Base-by-base conservation (phyloP, 2,888 invertebrate genomes). In the Unio delphinus region DNA sequence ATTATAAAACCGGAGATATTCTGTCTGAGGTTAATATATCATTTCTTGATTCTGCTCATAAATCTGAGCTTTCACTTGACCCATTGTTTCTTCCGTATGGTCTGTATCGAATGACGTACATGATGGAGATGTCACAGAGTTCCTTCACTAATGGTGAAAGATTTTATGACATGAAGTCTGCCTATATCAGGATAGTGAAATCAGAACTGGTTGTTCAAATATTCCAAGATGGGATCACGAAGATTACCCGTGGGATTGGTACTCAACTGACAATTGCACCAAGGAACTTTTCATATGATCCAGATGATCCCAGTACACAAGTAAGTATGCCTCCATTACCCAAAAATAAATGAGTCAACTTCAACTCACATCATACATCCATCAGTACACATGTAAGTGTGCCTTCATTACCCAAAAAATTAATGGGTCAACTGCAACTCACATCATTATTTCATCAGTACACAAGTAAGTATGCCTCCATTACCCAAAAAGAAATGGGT, bases 271-370 rank as follows among this genome's bases (percentile, higher is more conserved):
- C 73, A 0, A 78, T 91, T 7, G 73, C 80, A 8, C 90, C 91
- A 3, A 78, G 73, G 18, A 66, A 64, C 0, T 81, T 81, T 68
- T 90, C 90, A 1, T 78, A 83, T 55, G 91, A 91, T 74, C 91
- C 90, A 1, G 91, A 90, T 75, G 77, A 83, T 3, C 73, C 74
- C 3, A 45, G 45, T 45, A 45, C 45, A 45, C 45, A 45, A 45
- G 45, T 45, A 45, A 45, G 45, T 45, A 45, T 45, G 45, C 45
- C 45, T 15, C 15, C 45, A 45, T 15, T 45, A 11, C 45, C 45
- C 45, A 11, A 45, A 45, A 45, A 45, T 45, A 0, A 45, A 11
- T 45, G 15, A 3, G 15, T 45, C 11, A 45, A 45, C 45, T 45
- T 3, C 15, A 45, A 45, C 8, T 11, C 45, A 11, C 45, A 45